A percentile compares a stretch with the other conserved stretches of the same genome.
phyloP scores from a whole-genome alignment of 1,140 invertebrate genomes.

The Pectinophora gossypiella region DNA sequence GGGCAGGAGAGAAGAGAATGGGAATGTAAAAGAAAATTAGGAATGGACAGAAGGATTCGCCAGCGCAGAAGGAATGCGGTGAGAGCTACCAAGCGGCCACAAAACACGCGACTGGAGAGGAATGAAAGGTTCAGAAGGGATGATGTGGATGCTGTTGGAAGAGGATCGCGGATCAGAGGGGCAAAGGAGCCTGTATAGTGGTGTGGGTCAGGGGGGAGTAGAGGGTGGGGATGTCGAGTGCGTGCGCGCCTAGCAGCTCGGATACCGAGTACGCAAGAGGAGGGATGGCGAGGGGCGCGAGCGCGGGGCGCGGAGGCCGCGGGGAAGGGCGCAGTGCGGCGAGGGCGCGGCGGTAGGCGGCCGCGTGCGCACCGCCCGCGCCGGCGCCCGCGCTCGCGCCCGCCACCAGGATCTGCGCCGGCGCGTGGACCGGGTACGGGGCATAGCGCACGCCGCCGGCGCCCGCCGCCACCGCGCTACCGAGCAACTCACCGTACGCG shows the following conservation, averaged over 20 bases:
- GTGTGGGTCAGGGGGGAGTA: conserved; percentile 65
- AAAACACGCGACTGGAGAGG: background rate
- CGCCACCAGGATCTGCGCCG: conserved; percentile 77
- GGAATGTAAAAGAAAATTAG: conserved; percentile 61
- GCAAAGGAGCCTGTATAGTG: conserved; percentile 61
- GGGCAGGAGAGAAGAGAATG: conserved; percentile 37
- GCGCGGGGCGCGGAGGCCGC: conserved; percentile 55
- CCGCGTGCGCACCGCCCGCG: conserved; percentile 39
- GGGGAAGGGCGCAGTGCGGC: conserved; percentile 64
- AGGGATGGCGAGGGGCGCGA: conserved; percentile 56
- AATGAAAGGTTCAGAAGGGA: conserved; percentile 43
- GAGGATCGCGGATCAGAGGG: conserved; percentile 81
- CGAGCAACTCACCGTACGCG: conserved; percentile 96
- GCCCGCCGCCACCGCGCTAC: conserved; percentile 80
- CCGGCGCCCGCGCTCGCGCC: conserved; percentile 64
- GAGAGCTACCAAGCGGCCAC: background rate
- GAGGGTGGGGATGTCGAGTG: conserved; percentile 66
- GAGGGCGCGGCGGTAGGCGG: conserved; percentile 63
- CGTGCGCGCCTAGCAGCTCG: conserved; percentile 63
- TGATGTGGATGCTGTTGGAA: conserved; percentile 71
- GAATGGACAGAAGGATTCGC: conserved; percentile 42
- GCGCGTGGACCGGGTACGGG: conserved; percentile 76
- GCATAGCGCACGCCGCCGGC: conserved; percentile 80
- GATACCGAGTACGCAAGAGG: conserved; percentile 67
- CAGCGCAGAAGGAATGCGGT: conserved; percentile 22